Percentiles rank a stretch among this genome's conserved stretches.
Conservation (phyloP, 2,888 invertebrate species). For the Drosophila robusta region DNA sequence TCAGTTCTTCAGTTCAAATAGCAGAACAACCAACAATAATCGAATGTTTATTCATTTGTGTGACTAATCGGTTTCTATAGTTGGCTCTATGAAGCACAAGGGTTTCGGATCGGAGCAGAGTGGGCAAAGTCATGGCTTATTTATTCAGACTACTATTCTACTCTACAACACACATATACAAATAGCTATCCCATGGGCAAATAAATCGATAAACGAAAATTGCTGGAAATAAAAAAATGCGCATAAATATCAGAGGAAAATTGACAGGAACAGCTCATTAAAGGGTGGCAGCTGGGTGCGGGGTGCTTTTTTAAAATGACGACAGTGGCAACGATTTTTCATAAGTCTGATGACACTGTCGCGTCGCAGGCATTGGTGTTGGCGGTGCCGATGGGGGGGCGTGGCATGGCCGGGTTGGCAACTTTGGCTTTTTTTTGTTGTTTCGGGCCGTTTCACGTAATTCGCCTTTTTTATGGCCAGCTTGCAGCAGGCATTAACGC, state of each 20-base stretch:
- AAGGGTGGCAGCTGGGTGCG: not conserved
- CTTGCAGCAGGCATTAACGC: slow-evolving; percentile 30
- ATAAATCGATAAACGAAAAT: slow-evolving; percentile 65
- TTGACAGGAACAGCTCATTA: slow-evolving; percentile 7
- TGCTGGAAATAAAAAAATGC: slow-evolving; percentile 45
- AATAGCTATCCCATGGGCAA: not conserved
- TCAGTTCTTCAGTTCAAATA: not conserved
- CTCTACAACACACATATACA: not conserved
- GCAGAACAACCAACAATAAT: not conserved
- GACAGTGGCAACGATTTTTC: slow-evolving; percentile 28
- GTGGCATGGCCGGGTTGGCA: slow-evolving; percentile 4
- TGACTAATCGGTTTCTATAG: not conserved
- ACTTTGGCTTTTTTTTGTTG: slow-evolving; percentile 46
- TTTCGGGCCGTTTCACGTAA: slow-evolving; percentile 55
- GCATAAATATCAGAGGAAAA: slow-evolving; percentile 44
- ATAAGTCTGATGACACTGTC: slow-evolving; percentile 45
- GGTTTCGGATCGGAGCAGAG: not conserved
- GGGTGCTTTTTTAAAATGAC: not conserved
- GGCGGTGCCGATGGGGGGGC: not conserved
- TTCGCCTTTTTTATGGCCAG: slow-evolving; percentile 61
- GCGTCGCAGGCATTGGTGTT: not conserved
- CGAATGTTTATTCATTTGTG: not conserved
- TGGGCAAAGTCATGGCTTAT: not conserved
- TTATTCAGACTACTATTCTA: not conserved
- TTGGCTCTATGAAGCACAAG: not conserved